phyloP scores from a whole-genome alignment of 2,888 invertebrate genomes.

The Sminthurinus aureus region DNA sequence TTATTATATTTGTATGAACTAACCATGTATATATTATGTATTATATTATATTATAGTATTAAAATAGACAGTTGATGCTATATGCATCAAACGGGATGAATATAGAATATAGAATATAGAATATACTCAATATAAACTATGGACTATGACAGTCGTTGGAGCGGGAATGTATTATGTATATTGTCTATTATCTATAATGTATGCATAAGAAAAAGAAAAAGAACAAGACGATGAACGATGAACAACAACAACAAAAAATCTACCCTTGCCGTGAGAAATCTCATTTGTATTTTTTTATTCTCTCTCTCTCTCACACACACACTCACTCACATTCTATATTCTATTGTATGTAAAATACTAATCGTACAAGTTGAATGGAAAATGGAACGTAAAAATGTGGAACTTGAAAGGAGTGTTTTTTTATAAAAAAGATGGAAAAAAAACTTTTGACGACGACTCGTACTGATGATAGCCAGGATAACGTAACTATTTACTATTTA shows the following conservation, averaged over 20 bases:
- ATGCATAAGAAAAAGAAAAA: background rate
- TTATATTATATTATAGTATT: too few relatives aligned
- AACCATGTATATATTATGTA: background rate
- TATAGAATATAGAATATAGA: background rate
- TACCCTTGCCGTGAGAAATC: conserved; percentile 35
- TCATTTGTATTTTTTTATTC: conserved; percentile 28
- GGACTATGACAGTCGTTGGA: background rate
- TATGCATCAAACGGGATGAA: background rate
- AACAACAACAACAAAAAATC: background rate
- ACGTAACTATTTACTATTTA: background rate
- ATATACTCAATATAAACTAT: too few relatives aligned
- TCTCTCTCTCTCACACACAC: background rate
- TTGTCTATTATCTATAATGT: background rate
- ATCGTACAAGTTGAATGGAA: too few relatives aligned
- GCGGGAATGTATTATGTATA: background rate
- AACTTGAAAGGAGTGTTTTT: conserved; percentile 3
- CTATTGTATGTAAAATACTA: conserved; percentile 19
- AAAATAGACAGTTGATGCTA: background rate
- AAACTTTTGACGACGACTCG: background rate
- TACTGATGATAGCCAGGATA: background rate
- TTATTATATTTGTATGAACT: background rate
- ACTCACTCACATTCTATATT: background rate
- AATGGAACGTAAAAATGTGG: conserved; percentile 8
- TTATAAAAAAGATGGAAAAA: background rate
- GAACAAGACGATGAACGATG: background rate